A percentile compares a stretch with the other conserved stretches of the same genome.
phyloP scores from a whole-genome alignment of 1,140 invertebrate species.

The Cotesia chilonis region DNA sequence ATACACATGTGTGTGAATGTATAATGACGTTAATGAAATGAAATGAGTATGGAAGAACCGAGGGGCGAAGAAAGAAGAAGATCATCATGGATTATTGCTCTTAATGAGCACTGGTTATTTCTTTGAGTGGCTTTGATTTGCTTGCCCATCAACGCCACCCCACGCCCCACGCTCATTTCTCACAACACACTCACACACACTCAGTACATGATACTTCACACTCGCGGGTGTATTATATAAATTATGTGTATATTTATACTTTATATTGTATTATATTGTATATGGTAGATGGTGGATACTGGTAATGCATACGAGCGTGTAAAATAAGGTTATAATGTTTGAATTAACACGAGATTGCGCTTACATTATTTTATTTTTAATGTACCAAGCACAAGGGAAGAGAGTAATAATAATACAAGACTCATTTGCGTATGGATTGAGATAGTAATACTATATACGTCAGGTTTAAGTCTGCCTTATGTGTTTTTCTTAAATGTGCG shows the following conservation, averaged over 20 bases:
- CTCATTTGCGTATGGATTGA: constrained; percentile 65
- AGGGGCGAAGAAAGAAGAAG: constrained; percentile 26
- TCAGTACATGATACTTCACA: not conserved
- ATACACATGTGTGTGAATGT: constrained; percentile 14
- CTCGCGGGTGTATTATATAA: no score
- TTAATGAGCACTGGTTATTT: constrained; percentile 63
- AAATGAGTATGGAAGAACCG: constrained; percentile 5
- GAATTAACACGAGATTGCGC: constrained; percentile 8
- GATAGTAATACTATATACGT: constrained; percentile 55
- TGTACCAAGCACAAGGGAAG: not conserved
- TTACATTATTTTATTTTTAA: constrained; percentile 12
- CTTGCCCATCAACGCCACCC: constrained; percentile 37
- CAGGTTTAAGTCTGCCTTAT: constrained; percentile 51
- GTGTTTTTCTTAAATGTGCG: constrained; percentile 43
- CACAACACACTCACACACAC: constrained; percentile 1
- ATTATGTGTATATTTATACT: not conserved
- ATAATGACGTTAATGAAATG: constrained; percentile 8
- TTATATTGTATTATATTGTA: not conserved
- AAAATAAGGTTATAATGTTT: constrained; percentile 12
- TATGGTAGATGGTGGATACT: no score
- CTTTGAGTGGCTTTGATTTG: constrained; percentile 64
- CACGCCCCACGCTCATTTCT: constrained; percentile 14
- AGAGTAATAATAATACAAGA: constrained; percentile 10
- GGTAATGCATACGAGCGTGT: not conserved
- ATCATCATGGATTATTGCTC: constrained; percentile 58